Conservation (phyloP, 2,113 vertebrate genomes). For the Nibea albiflora region DNA sequence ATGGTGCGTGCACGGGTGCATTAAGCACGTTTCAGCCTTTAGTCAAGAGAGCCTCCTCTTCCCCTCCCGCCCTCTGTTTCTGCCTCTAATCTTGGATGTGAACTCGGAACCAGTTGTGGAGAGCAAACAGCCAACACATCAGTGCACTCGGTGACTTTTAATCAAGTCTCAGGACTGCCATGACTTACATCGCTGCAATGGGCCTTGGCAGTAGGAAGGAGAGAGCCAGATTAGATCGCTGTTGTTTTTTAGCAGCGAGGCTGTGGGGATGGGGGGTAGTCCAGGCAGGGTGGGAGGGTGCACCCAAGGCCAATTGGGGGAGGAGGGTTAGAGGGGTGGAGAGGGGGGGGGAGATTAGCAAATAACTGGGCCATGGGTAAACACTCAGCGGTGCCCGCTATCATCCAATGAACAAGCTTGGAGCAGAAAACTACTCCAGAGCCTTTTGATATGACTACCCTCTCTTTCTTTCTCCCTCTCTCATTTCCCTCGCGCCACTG, state of each 20-base stretch:
- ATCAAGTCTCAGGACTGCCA: conserved; percentile 60
- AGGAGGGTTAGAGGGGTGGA: conserved; percentile 32
- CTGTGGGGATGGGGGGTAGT: conserved; percentile 63
- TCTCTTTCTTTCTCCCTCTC: conserved; percentile 22
- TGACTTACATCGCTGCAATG: conserved; percentile 53
- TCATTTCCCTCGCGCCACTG: conserved; percentile 64
- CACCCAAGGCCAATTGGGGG: conserved; percentile 69
- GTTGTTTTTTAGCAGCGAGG: conserved; percentile 74
- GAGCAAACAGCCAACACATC: conserved; percentile 40
- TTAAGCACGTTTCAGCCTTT: conserved; percentile 28
- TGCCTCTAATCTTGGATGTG: conserved; percentile 27
- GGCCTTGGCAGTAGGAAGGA: conserved; percentile 70
- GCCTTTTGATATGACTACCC: conserved; percentile 72
- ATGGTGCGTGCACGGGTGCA: conserved; percentile 14
- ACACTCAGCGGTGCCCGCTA: conserved; percentile 66
- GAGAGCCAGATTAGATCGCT: conserved; percentile 75
- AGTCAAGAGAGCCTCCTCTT: neutral
- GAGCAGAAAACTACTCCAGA: conserved; percentile 67
- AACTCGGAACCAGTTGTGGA: conserved; percentile 16
- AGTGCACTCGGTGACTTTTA: conserved; percentile 56
- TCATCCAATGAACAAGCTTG: conserved; percentile 72
- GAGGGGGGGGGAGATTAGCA: conserved; percentile 68
- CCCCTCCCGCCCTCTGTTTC: conserved; percentile 12
- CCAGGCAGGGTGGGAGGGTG: conserved; percentile 50
- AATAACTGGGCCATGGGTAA: conserved; percentile 85